A percentile compares a stretch with the other conserved stretches of the same genome.
Conservation (phyloP, 2,113 vertebrate species). For the Megaptera novaeangliae region DNA sequence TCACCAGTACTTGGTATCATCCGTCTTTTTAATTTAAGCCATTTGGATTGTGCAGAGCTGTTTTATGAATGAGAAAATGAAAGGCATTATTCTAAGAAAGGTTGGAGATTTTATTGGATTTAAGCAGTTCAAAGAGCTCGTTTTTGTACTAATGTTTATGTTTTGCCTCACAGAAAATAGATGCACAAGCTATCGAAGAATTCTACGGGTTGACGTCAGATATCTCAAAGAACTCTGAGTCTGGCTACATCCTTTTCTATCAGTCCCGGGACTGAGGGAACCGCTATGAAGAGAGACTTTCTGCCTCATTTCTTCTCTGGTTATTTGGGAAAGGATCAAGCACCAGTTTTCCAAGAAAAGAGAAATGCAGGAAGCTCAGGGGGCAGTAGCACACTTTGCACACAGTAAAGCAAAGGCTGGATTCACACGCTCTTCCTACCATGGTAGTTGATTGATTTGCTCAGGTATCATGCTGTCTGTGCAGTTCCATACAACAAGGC, state of each 20-base stretch:
- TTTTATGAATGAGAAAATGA: background rate
- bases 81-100: background rate
- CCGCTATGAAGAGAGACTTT: constrained; percentile 66
- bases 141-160: constrained; percentile 11
- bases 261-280: constrained; percentile 86
- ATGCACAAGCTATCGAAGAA: constrained; percentile 91
- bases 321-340: constrained; percentile 77
- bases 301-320: constrained; percentile 76
- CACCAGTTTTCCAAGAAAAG: constrained; percentile 74
- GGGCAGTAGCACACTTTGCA: constrained; percentile 83
- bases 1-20: background rate
- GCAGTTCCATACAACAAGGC: constrained; percentile 70
- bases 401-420: constrained; percentile 79
- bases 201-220: constrained; percentile 91
- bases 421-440: constrained; percentile 72
- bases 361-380: constrained; percentile 77
- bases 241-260: constrained; percentile 91
- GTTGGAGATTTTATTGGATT: background rate
- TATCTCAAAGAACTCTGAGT: constrained; percentile 90
- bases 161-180: constrained; percentile 83
- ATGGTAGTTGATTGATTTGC: constrained; percentile 80
- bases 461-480: constrained; percentile 82
- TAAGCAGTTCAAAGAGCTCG: background rate
- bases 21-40: background rate
- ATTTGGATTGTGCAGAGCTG: background rate